Evolutionary conservation across 2,797 vertebrate genomes (phyloP).

Genomic region (Schizothorax lantsangensis): DNA sequence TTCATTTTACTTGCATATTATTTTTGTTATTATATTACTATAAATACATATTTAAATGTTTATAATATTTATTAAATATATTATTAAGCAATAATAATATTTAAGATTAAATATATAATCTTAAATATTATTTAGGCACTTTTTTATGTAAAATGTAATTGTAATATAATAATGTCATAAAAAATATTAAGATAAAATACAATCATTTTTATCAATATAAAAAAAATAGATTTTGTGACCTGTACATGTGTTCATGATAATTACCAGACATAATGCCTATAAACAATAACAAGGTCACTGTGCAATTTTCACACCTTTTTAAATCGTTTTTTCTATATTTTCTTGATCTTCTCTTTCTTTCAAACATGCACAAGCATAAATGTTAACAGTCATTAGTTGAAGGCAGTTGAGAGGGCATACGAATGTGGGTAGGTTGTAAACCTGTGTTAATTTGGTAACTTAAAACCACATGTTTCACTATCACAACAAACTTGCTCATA

Average conservation of each 20-base stretch:
- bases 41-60: not conserved
- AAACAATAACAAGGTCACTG: not conserved
- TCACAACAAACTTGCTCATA: conserved; percentile 10
- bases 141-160: not conserved
- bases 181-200: not conserved
- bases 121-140: not conserved
- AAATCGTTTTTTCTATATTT: not conserved
- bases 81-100: not conserved
- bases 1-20: not conserved
- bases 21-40: not conserved
- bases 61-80: not conserved
- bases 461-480: conserved; percentile 35
- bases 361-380: not conserved
- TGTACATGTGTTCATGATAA: not conserved
- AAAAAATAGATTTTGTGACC: not conserved
- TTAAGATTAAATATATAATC: too few species aligned
- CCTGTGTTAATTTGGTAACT: conserved; percentile 34
- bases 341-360: conserved; percentile 1
- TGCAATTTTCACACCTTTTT: not conserved
- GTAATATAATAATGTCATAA: not conserved
- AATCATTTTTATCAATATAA: not conserved
- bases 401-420: not conserved
- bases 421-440: conserved; percentile 30
- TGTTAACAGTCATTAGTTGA: not conserved
- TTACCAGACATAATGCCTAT: not conserved